Base-by-base conservation (phyloP, 2,888 invertebrate species). In the Dicyrtomina minuta region DNA sequence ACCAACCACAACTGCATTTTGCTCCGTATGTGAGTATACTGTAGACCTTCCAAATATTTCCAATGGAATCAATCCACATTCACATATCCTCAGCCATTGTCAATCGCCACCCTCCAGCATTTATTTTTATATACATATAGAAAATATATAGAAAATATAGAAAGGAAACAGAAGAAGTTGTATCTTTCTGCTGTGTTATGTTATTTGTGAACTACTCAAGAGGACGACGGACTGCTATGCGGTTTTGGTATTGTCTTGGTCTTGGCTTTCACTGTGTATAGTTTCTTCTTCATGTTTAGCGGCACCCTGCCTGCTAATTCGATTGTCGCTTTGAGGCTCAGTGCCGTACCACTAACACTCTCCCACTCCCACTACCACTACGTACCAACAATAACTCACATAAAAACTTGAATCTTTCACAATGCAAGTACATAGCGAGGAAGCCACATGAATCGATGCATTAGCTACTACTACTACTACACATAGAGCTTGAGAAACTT, bases 231-330 rank as follows among this genome's bases (percentile, higher is more conserved):
- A 33, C 33, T 5, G 33, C 13, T 20, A 3, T 20, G 46, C 12
- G n/a, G 46, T 46, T 46, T 4, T 13, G 53, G 22, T 22, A 20
- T 53, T 22, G 53, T 20, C 49, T 49, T 41, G 43, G 13, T 8
- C 10, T 41, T 41, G 6, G 8, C 22, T n/a, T n/a, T n/a, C n/a
- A n/a, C n/a, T n/a, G n/a, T 17, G 27, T n/a, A 20, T 24, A 53
- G 39, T 22, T 41, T 59, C 20, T 41, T 59, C 20, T 59, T 41
- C 59, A 59, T 59, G 44, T 24, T 41, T 44, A 46, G 62, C 33
- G 26, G 62, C 62, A 62, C 62, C 62, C 59, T 10, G 22, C 51
- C 51, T 33, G 51, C 51, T 62, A 62, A 62, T 62, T 62, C 62
- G 33, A 44, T 61, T 53, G 20, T 62, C 62, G 33, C 22, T 61